A percentile compares a stretch with the other conserved stretches of the same genome.
Conservation (phyloP, 1,140 invertebrate species). For the Propsilocerus akamusi region DNA sequence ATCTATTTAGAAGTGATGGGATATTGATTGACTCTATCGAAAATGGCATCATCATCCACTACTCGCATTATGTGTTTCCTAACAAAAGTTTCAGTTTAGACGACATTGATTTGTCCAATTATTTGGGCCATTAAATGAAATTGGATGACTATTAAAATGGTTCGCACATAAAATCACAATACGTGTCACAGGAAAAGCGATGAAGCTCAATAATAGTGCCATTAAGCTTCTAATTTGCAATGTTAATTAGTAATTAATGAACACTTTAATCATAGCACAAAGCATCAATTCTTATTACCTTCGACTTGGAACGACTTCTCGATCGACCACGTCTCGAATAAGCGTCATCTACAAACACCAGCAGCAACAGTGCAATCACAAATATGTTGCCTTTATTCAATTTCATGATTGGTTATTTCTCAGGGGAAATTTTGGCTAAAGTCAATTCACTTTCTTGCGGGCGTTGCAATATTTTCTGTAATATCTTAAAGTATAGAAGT, state of each 20-base stretch:
- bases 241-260: not conserved
- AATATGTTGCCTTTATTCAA: not conserved
- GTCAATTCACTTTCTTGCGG: too few relatives aligned
- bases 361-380: constrained; percentile 16
- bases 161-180: not conserved
- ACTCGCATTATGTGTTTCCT: too few relatives aligned
- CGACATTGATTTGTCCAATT: too few relatives aligned
- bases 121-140: too few relatives aligned
- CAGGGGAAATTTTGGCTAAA: too few relatives aligned
- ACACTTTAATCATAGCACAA: too few relatives aligned
- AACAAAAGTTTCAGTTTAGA: too few relatives aligned
- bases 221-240: not conserved
- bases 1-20: not conserved
- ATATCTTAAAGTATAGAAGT: too few relatives aligned
- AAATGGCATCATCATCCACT: too few relatives aligned
- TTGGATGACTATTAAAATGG: too few relatives aligned
- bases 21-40: not conserved
- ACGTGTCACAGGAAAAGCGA: not conserved
- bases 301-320: constrained; percentile 47
- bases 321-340: constrained; percentile 36
- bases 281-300: too few relatives aligned
- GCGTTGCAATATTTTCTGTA: too few relatives aligned
- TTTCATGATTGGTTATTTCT: not conserved
- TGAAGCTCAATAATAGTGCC: not conserved
- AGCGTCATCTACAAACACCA: constrained; percentile 19